Evolutionary conservation across 2,797 vertebrate species (phyloP).

Genomic region (Hemibagrus guttatus): DNA sequence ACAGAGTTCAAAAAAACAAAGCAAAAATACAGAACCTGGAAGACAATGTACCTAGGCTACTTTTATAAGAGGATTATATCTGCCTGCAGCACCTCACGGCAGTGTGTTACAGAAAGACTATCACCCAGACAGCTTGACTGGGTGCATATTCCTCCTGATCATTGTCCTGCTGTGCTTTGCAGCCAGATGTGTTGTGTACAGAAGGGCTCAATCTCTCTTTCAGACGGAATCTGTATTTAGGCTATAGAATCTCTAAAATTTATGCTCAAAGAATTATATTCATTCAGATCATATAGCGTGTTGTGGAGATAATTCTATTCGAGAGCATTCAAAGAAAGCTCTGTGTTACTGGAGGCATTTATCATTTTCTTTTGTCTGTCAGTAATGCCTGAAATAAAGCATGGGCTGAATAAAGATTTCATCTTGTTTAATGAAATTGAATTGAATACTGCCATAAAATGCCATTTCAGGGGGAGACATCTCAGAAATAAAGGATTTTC

Average conservation of each 20-base stretch:
- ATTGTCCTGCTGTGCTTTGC: slow-evolving; percentile 63
- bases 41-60: slow-evolving; percentile 47
- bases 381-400: not conserved
- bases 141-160: slow-evolving; percentile 66
- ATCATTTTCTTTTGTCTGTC: not conserved
- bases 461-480: too few relatives aligned
- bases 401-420: not conserved
- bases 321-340: slow-evolving; percentile 47
- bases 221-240: slow-evolving; percentile 49
- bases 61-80: slow-evolving; percentile 73
- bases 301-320: slow-evolving; percentile 56
- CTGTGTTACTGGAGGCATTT: slow-evolving; percentile 28
- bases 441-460: slow-evolving; percentile 6
- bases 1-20: slow-evolving; percentile 39
- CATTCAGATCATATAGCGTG: slow-evolving; percentile 54
- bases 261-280: slow-evolving; percentile 60
- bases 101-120: slow-evolving; percentile 65
- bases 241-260: slow-evolving; percentile 59
- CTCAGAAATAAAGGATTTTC: not conserved
- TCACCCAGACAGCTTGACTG: slow-evolving; percentile 61
- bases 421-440: slow-evolving; percentile 2
- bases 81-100: slow-evolving; percentile 64
- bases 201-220: slow-evolving; percentile 43
- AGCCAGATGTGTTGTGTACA: slow-evolving; percentile 51
- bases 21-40: slow-evolving; percentile 24